Base-by-base conservation (phyloP, 2,797 vertebrate species). In the Eleutherodactylus coqui region DNA sequence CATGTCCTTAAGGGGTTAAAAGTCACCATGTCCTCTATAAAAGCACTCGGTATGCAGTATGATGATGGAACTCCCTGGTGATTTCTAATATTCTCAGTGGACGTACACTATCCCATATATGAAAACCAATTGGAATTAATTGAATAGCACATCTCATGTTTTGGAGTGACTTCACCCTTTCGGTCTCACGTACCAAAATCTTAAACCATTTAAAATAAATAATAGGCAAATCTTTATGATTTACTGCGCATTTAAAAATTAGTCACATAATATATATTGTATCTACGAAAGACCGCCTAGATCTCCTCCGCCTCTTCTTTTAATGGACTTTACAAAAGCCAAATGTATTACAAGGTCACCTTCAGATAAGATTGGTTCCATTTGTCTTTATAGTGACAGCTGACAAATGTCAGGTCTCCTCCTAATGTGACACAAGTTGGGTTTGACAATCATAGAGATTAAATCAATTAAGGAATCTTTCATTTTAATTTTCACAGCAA, bases 381-480 rank as follows among this genome's bases (percentile, higher is more conserved):
- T 84, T 87, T 84, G 86, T 87, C 64, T 84, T 83, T 75, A 49
- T 34, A 64, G 78, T 84, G 86, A 72, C 81, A 79, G 51, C 82
- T 87, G 86, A 84, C 81, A 84, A 70, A 79, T 79, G 75, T 79
- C 82, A 83, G 45, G 82, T 73, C 86, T 72, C 60, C 70, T 75
- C 19, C 43, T 87, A 79, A 87, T 36, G 51, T 76, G 62, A 78
- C 85, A 86, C 60, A 83, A 83, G 85, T 78, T 78, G 62, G 73
- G 60, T 67, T 73, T 87, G 86, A 84, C 86, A 84, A 79, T 84
- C 76, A 29, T 62, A 84, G 53, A 75, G 86, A 84, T 87, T 64
- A 87, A 87, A 87, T 87, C 82, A 87, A 87, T 87, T 87, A 87
- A 87, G 81, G 81, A 84, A 82, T 70, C 86, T 84, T 87, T 84